A percentile compares a stretch with the other conserved stretches of the same genome.
Conservation (phyloP, 1,140 invertebrate genomes). For the Procambarus clarkii region DNA sequence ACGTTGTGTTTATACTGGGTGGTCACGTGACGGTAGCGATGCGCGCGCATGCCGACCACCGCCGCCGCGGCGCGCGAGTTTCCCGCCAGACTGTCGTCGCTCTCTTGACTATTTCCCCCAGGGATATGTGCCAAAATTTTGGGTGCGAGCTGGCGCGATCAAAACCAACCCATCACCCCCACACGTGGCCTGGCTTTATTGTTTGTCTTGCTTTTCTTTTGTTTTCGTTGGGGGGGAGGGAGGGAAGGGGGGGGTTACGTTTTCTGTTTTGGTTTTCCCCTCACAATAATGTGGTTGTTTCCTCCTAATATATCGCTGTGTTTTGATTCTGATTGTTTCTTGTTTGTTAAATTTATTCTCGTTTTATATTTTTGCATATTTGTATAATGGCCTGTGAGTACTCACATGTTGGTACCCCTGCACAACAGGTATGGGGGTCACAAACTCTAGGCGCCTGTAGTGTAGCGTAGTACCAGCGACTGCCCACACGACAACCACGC, state of each 20-base stretch:
- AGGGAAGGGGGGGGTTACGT: too few species aligned
- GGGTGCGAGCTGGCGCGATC: background rate
- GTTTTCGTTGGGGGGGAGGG: too few species aligned
- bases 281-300: slow-evolving; percentile 10
- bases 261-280: background rate
- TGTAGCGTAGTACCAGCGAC: slow-evolving; percentile 11
- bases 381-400: slow-evolving; percentile 60
- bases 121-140: slow-evolving; percentile 43
- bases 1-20: too few species aligned
- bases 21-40: too few species aligned
- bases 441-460: slow-evolving; percentile 46
- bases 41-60: too few species aligned
- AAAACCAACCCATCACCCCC: background rate
- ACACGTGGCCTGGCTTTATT: background rate
- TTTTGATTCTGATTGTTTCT: slow-evolving; percentile 19
- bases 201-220: background rate
- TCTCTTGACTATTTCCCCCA: background rate
- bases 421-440: slow-evolving; percentile 35
- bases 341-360: background rate
- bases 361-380: slow-evolving; percentile 30
- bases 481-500: slow-evolving; percentile 45
- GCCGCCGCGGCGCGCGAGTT: too few species aligned
- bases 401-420: slow-evolving; percentile 59
- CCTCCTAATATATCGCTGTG: background rate
- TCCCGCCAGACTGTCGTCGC: too few species aligned